A percentile compares a stretch with the other conserved stretches of the same genome.
Conservation (phyloP, 2,797 vertebrate species). For the Tolypeutes matacus region DNA sequence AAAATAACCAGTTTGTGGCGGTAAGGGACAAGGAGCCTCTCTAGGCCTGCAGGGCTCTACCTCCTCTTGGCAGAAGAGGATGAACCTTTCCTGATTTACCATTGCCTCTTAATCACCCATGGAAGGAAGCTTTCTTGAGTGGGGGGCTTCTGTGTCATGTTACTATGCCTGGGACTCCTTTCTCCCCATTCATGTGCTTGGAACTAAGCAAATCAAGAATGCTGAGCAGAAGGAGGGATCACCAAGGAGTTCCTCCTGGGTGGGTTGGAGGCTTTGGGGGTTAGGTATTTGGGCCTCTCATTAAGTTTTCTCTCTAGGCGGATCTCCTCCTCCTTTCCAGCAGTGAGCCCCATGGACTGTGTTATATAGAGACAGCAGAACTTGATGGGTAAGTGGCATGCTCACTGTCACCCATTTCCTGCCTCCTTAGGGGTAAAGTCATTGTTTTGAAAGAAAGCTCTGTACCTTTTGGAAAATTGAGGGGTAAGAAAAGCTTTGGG, state of each 20-base stretch:
- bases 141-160: neutral
- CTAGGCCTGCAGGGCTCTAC: constrained; percentile 6
- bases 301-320: constrained; percentile 89
- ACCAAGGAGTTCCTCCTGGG: neutral
- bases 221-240: neutral
- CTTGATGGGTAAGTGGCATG: constrained; percentile 93
- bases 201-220: neutral
- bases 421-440: neutral
- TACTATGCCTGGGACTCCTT: neutral
- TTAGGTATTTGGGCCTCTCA: neutral
- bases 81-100: neutral
- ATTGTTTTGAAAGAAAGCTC: neutral
- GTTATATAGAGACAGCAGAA: constrained; percentile 98
- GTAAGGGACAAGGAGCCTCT: constrained; percentile 87
- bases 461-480: neutral
- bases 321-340: constrained; percentile 97
- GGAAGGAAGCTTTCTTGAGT: neutral
- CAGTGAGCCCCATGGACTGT: constrained; percentile 97
- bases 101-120: neutral
- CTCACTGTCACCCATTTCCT: neutral
- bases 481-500: constrained; percentile 20
- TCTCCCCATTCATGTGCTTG: neutral
- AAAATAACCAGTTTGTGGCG: constrained; percentile 97
- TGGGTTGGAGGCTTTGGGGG: accelerated
- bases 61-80: neutral